phyloP scores from a whole-genome alignment of 2,113 vertebrate genomes.

The Heterotilapia buettikoferi region DNA sequence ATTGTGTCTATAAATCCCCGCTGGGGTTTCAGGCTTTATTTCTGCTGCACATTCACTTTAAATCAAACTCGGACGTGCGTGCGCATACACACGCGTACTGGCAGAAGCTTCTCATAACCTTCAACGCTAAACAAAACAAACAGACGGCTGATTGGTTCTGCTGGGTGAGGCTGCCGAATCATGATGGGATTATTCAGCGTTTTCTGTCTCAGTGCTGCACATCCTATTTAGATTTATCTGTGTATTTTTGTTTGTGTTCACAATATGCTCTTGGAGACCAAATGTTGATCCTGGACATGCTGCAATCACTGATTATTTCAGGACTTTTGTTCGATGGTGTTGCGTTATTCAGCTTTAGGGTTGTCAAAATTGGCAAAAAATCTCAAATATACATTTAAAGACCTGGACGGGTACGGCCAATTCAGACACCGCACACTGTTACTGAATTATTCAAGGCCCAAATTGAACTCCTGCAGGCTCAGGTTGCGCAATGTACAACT shows the following conservation, averaged over 20 bases:
- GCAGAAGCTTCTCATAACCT: slow-evolving; percentile 31
- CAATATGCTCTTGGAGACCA: background rate
- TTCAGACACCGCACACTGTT: background rate
- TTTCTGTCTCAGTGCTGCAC: background rate
- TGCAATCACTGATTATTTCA: background rate
- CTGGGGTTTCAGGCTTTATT: slow-evolving; percentile 39
- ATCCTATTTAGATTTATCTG: background rate
- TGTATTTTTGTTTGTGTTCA: background rate
- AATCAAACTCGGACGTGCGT: background rate
- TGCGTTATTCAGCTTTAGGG: background rate
- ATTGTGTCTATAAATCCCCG: slow-evolving; percentile 58
- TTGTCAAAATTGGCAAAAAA: background rate
- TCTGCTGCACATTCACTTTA: slow-evolving; percentile 20
- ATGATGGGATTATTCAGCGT: slow-evolving; percentile 3
- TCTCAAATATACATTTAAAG: background rate
- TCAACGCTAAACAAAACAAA: slow-evolving; percentile 29
- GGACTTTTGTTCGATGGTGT: background rate
- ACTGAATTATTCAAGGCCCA: background rate
- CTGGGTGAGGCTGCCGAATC: background rate
- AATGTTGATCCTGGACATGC: background rate
- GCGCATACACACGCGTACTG: background rate
- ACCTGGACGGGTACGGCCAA: no score
- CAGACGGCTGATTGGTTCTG: slow-evolving; percentile 14
- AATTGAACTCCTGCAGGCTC: background rate
- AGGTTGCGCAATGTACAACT: background rate